Conservation (phyloP, 2,888 invertebrate species). For the Cyclophora punctaria region DNA sequence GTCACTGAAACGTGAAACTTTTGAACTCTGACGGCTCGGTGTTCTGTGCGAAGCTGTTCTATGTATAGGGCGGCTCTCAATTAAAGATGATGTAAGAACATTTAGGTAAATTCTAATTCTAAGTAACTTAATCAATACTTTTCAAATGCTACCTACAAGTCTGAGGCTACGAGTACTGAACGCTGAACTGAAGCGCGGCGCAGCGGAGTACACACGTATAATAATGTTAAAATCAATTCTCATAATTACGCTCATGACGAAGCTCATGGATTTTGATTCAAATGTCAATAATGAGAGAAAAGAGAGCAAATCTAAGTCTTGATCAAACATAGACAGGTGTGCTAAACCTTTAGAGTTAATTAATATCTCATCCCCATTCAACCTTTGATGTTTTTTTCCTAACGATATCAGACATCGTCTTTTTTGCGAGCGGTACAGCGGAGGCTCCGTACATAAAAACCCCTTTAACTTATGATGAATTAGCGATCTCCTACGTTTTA, state of each 20-base stretch:
- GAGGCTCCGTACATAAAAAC: slow-evolving; percentile 67
- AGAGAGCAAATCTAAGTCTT: slow-evolving; percentile 3
- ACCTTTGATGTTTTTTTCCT: slow-evolving; percentile 53
- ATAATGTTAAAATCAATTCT: no score
- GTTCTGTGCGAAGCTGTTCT: no score
- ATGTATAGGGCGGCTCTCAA: no score
- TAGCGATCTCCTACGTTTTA: slow-evolving; percentile 74
- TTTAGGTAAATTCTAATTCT: no score
- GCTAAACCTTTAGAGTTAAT: slow-evolving; percentile 56
- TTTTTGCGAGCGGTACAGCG: slow-evolving; percentile 61
- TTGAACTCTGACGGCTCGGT: no score
- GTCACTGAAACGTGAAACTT: slow-evolving; percentile 7
- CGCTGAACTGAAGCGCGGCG: no score
- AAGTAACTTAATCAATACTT: no score
- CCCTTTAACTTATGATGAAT: slow-evolving; percentile 76
- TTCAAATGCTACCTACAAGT: no score
- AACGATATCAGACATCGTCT: slow-evolving; percentile 45
- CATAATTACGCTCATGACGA: no score
- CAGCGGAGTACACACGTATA: no score
- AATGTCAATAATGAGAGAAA: slow-evolving; percentile 8
- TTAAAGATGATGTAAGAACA: no score
- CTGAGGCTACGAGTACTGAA: no score
- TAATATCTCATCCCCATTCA: slow-evolving; percentile 50
- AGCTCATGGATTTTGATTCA: not conserved
- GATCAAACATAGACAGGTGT: slow-evolving; percentile 18